Evolutionary conservation across 2,113 vertebrate species (phyloP), one percentile per base, ranked within the genome.

Genomic region (Actinemys pallida): DNA sequence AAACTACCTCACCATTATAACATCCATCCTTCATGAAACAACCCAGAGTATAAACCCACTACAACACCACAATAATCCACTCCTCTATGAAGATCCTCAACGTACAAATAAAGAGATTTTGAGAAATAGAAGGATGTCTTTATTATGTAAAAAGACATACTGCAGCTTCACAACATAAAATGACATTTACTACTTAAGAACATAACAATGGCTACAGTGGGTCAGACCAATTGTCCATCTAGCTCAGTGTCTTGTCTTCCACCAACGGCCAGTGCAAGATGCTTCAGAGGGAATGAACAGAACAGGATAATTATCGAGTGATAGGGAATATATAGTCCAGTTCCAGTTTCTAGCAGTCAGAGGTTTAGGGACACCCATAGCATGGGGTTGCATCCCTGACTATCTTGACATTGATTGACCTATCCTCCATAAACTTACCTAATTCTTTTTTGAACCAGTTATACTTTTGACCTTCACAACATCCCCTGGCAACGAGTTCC

Each of bases 131-230:
- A 88, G 50, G 57, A 56, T 42, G 25, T 6, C 84, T 54, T 50
- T 89, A 83, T 88, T 27, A 35, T 8, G 24, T 65, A 85, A 59
- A 50, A 85, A 84, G 45, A 20, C 3, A 3, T 54, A 17, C 14
- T 57, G 8, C 39, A 45, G 45, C 42, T 47, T 27, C 80, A 95
- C 56, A 8, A 5, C n/a, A 22, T 79, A 57, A 93, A 93, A 81
- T 45, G 53, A 80, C 53, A 88, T 86, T 75, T 75, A 89, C 90
- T 87, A 39, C 93, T 39, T 39, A 95, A 96, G 31, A 91, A 56
- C 9, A 10, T 39, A 25, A 39, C 17, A 72, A 22, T 39, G 65
- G 19, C n/a, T n/a, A 72, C 4, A 39, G 4, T 72, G 65, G 3
- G n/a, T 39, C n/a, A 39, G n/a, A 72, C n/a, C 19, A 72, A n/a